Evolutionary conservation across 2,113 vertebrate genomes (phyloP), one percentile per base, ranked within the genome.

Genomic region (Oreochromis aureus): DNA sequence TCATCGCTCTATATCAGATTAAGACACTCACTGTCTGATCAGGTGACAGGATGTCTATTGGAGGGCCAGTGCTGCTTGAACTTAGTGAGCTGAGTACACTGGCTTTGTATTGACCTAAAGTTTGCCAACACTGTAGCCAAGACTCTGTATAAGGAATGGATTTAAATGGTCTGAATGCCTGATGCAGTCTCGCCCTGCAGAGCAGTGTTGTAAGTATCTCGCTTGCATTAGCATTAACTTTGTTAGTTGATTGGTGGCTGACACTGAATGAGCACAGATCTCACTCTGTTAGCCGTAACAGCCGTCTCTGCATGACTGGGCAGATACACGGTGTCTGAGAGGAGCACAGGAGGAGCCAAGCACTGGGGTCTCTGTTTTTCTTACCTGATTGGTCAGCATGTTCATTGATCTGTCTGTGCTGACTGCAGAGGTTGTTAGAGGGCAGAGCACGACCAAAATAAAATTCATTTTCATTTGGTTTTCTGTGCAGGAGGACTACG

Each of bases 401-500:
- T 5, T 58, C 48, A 71, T 81, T 71, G 48, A 83, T 83, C 12
- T 8, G 61, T 81, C 19, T 34, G 46, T 48, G 63, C 18, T 3
- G 79, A 44, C 39, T 19, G 30, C 46, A 66, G 34, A 51, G 66
- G 80, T 69, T 32, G 48, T 86, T 39, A 9, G 34, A 76, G 18
- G 13, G 73, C 32, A 66, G 76, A 66, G 41, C 30, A 53, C 3
- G 1, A 51, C 24, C 36, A 66, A 63, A 76, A 44, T 6, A 46
- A 12, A 6, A 22, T n/a, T 73, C 2, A 16, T 24, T 71, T 46
- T 19, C 4, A 55, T 88, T 34, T 58, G 48, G 12, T 86, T 76
- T 41, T 54, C 51, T 48, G 6, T 81, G 76, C 95, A 99, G 98
- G 98, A 99, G 94, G 97, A 98, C 61, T 99, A 97, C 34, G 95